A percentile compares a stretch with the other conserved stretches of the same genome.
These are phyloP conservation scores for Eulithis prunata DNA, from an alignment of 2,888 invertebrate species.

Conservation along the genomic window DNA sequence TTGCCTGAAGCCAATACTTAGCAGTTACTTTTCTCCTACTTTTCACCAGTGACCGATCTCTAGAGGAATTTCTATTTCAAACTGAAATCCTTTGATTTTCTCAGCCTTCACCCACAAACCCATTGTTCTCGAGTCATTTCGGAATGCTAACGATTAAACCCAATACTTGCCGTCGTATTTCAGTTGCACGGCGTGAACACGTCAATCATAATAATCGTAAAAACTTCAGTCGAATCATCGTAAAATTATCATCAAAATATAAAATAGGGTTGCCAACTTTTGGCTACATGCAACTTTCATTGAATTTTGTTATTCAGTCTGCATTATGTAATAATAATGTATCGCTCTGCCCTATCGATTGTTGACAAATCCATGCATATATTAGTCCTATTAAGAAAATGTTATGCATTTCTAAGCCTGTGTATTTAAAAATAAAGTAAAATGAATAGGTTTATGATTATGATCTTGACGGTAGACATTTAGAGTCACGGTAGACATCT, in stretches of 20 bases:
- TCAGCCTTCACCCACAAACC: conserved; percentile 22
- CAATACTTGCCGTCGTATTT: conserved; percentile 26
- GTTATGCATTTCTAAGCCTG: too few species aligned
- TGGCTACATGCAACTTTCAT: background rate
- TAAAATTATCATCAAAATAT: conserved; percentile 10
- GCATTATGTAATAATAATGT: too few species aligned
- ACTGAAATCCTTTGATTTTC: conserved; percentile 4
- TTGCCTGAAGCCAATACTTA: too few species aligned
- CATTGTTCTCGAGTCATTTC: conserved; percentile 16
- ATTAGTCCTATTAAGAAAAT: too few species aligned
- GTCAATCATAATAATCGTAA: conserved; percentile 25
- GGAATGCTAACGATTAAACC: conserved; percentile 20
- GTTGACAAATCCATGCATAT: too few species aligned
- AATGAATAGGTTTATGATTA: too few species aligned
- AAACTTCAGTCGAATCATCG: conserved; percentile 8
- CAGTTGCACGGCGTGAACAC: conserved; percentile 14
- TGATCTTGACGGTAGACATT: too few species aligned
- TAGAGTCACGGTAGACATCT: too few species aligned
- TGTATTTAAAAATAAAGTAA: too few species aligned
- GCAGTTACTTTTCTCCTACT: background rate
- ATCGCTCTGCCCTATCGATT: too few species aligned
- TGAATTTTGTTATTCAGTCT: too few species aligned
- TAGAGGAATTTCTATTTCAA: background rate
- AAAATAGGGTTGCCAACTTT: conserved; percentile 6
- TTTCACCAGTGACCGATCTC: background rate